Percentiles rank a stretch among this genome's conserved stretches.
Evolutionary conservation across 1,140 invertebrate species (phyloP).

Genomic region (Lasioglossum albipes): DNA sequence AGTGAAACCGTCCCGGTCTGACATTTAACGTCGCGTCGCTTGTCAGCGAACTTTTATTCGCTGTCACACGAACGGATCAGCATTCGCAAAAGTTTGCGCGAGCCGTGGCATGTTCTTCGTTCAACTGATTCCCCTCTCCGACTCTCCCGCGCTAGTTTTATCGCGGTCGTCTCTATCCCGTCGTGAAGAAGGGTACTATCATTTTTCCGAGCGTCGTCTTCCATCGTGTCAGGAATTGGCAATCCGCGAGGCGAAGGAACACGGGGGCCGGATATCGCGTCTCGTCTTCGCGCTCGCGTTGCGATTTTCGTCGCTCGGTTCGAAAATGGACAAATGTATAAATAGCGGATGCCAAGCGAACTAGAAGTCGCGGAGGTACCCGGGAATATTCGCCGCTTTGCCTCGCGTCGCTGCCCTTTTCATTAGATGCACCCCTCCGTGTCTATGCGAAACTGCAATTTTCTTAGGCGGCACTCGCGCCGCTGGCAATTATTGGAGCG

Average conservation of each 20-base stretch:
- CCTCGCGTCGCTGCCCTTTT: no score
- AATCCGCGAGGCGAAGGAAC: not conserved
- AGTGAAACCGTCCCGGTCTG: not conserved
- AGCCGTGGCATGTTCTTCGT: constrained; percentile 1
- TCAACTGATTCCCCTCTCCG: not conserved
- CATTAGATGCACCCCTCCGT: no score
- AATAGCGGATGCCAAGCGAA: not conserved
- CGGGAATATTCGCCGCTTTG: no score
- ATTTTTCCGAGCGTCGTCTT: not conserved
- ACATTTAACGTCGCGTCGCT: not conserved
- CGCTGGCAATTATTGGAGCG: no score
- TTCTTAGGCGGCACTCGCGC: no score
- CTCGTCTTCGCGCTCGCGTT: not conserved
- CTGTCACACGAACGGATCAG: constrained; percentile 25
- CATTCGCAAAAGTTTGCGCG: constrained; percentile 7
- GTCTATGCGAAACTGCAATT: no score
- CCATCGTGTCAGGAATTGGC: not conserved
- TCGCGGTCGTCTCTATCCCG: not conserved
- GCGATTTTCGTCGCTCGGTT: not conserved
- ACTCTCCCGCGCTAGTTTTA: no score
- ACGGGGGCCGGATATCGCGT: not conserved
- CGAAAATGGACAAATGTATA: constrained; percentile 7
- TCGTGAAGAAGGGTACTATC: not conserved
- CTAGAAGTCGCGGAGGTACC: not conserved
- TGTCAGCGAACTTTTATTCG: constrained; percentile 19